These are phyloP conservation scores for Theonella swinhoei DNA, from an alignment of 37 sponge, comb jelly and placozoan species.

Conservation along the genomic window DNA sequence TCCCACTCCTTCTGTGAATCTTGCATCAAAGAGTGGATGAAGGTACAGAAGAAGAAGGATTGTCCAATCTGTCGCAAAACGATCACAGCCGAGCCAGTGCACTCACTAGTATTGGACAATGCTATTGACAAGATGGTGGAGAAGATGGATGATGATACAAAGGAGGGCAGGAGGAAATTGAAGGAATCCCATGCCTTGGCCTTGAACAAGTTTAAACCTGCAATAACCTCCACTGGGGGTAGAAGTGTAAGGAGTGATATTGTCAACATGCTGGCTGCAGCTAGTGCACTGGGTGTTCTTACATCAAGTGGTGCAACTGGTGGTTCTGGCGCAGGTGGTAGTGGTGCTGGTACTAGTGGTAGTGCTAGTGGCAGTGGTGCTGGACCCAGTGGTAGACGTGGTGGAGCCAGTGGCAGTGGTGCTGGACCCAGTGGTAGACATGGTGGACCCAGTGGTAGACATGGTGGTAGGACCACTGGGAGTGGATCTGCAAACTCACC, in stretches of 20 bases:
- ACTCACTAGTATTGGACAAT: constrained; percentile 53
- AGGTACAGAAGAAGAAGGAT: neutral
- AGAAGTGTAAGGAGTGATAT: too few relatives aligned
- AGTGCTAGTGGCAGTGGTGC: neutral
- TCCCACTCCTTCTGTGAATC: constrained; percentile 64
- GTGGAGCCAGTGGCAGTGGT: neutral
- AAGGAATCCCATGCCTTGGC: constrained; percentile 1
- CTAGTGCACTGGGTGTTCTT: too few relatives aligned
- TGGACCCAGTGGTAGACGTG: neutral
- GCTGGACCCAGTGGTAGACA: neutral
- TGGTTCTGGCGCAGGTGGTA: neutral
- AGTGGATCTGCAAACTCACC: too few relatives aligned
- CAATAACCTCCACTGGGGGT: too few relatives aligned
- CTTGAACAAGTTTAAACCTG: too few relatives aligned
- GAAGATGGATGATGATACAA: constrained; percentile 16
- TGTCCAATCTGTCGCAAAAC: constrained; percentile 61
- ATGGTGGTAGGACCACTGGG: neutral
- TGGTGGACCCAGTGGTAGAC: neutral
- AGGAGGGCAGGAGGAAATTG: constrained; percentile 15
- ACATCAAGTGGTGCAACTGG: neutral
- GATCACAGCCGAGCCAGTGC: constrained; percentile 38
- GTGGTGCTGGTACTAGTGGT: neutral
- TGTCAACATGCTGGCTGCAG: too few relatives aligned
- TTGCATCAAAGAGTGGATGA: constrained; percentile 67
- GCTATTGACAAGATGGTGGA: constrained; percentile 52